A percentile compares a stretch with the other conserved stretches of the same genome.
phyloP scores from a whole-genome alignment of 2,888 invertebrate genomes.

The Cryptophagus acutangulus region DNA sequence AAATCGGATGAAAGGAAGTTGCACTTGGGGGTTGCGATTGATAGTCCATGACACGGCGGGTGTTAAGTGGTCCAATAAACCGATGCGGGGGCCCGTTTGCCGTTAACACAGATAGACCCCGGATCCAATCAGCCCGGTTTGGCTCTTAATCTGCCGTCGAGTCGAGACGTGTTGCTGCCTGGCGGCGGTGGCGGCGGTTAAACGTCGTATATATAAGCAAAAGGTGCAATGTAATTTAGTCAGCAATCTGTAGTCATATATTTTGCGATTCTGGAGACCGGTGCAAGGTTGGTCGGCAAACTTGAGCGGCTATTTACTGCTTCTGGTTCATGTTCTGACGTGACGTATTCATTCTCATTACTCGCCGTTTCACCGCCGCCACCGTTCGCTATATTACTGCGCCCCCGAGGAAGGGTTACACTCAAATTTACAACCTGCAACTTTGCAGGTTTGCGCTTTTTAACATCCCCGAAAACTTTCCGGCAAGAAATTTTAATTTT shows the following conservation, averaged over 20 bases:
- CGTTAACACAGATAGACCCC: constrained; percentile 24
- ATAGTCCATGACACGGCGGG: constrained; percentile 29
- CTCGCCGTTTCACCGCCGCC: constrained; percentile 44
- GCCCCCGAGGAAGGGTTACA: constrained; percentile 40
- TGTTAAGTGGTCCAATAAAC: constrained; percentile 30
- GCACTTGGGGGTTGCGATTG: constrained; percentile 26
- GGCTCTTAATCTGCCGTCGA: constrained; percentile 22
- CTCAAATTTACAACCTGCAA: constrained; percentile 43
- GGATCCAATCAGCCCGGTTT: constrained; percentile 20
- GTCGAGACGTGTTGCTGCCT: constrained; percentile 18
- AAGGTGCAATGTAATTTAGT: constrained; percentile 39
- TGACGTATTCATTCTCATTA: constrained; percentile 47
- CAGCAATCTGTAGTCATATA: constrained; percentile 43
- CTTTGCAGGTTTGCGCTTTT: constrained; percentile 42
- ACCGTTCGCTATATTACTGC: constrained; percentile 37
- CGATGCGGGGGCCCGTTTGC: constrained; percentile 17
- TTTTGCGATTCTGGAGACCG: constrained; percentile 29
- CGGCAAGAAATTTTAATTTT: constrained; percentile 37
- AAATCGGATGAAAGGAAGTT: constrained; percentile 25
- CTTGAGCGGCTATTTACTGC: constrained; percentile 39
- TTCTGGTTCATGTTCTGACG: constrained; percentile 41
- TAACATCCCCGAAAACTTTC: constrained; percentile 30
- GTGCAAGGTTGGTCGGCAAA: constrained; percentile 27
- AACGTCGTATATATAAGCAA: too few species aligned
- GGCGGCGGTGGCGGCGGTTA: too few species aligned